phyloP scores from a whole-genome alignment of 2,113 vertebrate genomes.

The Phylloscopus trochiloides region DNA sequence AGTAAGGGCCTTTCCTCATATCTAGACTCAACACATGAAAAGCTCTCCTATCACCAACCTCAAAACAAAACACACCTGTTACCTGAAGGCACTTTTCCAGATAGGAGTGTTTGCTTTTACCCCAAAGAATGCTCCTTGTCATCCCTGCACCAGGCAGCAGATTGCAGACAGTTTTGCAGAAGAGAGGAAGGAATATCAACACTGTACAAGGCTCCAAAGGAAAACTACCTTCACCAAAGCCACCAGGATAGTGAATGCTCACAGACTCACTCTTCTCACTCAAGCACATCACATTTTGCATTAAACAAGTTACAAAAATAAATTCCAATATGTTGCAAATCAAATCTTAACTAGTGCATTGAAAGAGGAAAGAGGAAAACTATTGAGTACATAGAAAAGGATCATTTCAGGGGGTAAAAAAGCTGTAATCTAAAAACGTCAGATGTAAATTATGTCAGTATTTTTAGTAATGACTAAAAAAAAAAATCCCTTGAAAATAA shows the following conservation, averaged over 20 bases:
- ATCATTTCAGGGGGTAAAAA: background rate
- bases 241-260: rapidly evolving
- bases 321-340: background rate
- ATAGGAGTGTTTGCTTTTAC: background rate
- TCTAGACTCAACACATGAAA: background rate
- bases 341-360: background rate
- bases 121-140: background rate
- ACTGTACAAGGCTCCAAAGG: background rate
- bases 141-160: background rate
- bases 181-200: background rate
- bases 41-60: background rate
- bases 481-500: background rate
- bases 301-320: background rate
- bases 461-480: background rate
- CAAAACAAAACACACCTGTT: background rate
- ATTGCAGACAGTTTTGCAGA: background rate
- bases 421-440: background rate
- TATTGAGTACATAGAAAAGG: background rate
- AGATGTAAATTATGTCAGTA: rapidly evolving
- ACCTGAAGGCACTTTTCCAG: background rate
- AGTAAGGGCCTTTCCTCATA: background rate
- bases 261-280: background rate
- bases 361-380: background rate
- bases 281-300: background rate
- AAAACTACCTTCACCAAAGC: background rate